Conservation (phyloP, 1,140 invertebrate genomes). For the Drosophila tristis region DNA sequence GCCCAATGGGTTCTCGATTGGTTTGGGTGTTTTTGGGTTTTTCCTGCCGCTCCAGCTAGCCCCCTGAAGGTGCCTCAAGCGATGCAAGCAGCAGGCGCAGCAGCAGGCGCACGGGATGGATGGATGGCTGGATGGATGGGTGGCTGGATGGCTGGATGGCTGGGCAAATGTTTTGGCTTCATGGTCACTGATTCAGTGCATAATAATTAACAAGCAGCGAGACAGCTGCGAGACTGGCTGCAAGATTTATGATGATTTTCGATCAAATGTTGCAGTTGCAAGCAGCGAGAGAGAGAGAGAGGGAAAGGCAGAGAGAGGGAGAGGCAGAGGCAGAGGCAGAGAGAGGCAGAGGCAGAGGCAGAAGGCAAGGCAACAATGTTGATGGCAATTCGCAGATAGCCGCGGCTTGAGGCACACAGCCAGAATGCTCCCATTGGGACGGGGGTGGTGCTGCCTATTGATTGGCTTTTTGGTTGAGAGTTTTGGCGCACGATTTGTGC, state of each 20-base stretch:
- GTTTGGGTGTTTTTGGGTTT: too few species aligned
- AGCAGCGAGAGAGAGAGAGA: background rate
- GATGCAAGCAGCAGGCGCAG: too few species aligned
- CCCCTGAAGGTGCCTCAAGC: too few species aligned
- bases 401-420: too few species aligned
- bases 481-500: slow-evolving; percentile 9
- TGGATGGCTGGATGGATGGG: too few species aligned
- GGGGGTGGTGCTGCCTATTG: slow-evolving; percentile 20
- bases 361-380: slow-evolving; percentile 14
- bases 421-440: background rate
- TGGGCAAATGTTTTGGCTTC: slow-evolving; percentile 49
- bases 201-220: slow-evolving; percentile 65
- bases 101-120: background rate
- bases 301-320: too few species aligned
- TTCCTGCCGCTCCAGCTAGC: too few species aligned
- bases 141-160: background rate
- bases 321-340: background rate
- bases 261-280: slow-evolving; percentile 17
- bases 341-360: background rate
- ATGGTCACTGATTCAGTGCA: slow-evolving; percentile 78
- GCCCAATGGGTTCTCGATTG: too few species aligned
- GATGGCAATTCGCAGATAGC: slow-evolving; percentile 43
- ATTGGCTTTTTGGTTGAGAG: slow-evolving; percentile 13
- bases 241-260: slow-evolving; percentile 68
- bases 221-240: slow-evolving; percentile 20